Percentiles rank a stretch among this genome's conserved stretches.
phyloP scores from a whole-genome alignment of 2,888 invertebrate genomes.

The Osmoderma eremita region DNA sequence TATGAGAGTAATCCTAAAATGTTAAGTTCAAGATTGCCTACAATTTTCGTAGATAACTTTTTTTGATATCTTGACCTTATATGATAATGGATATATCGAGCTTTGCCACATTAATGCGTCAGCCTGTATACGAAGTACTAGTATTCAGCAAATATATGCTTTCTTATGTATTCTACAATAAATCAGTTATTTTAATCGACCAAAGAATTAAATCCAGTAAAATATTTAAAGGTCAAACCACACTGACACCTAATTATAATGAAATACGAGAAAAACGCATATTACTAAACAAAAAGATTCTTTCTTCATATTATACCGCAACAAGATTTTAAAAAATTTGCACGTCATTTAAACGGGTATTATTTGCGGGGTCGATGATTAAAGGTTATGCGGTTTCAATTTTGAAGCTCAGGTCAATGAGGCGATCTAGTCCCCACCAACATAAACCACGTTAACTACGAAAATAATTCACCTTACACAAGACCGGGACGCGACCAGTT shows the following conservation, averaged over 20 bases:
- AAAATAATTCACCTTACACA: slow-evolving; percentile 4
- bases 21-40: too few species aligned
- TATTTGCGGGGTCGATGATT: slow-evolving; percentile 17
- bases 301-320: slow-evolving; percentile 8
- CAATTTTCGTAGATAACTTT: too few species aligned
- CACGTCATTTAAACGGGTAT: slow-evolving; percentile 16
- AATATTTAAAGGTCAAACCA: not conserved
- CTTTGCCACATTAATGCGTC: too few species aligned
- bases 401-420: slow-evolving; percentile 8
- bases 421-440: not conserved
- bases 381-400: slow-evolving; percentile 17
- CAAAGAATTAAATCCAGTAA: not conserved
- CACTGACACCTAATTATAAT: too few species aligned
- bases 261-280: not conserved
- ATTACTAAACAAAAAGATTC: not conserved
- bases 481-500: slow-evolving; percentile 4
- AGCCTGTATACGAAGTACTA: too few species aligned
- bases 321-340: slow-evolving; percentile 2
- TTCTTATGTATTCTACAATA: too few species aligned
- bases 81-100: too few species aligned
- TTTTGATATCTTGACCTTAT: too few species aligned
- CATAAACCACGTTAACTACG: slow-evolving; percentile 9
- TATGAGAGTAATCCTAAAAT: too few species aligned
- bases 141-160: too few species aligned
- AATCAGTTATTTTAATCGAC: not conserved